Evolutionary conservation across 23 tunicate genomes (phyloP).

Genomic region (Ascidia mentula): DNA sequence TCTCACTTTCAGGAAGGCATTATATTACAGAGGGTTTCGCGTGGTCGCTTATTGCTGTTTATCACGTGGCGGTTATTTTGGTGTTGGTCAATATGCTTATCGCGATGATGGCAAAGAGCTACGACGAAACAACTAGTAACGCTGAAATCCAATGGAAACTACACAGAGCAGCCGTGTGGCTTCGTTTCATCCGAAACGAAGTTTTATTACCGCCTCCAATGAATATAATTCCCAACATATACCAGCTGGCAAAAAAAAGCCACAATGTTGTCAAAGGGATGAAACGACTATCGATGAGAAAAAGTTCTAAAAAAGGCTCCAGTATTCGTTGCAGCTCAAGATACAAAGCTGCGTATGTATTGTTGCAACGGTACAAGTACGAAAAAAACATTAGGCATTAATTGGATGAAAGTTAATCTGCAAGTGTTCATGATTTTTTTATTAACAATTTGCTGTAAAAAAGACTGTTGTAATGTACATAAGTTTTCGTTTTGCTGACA

Average conservation of each 20-base stretch:
- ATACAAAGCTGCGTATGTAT: background rate
- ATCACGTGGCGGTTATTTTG: conserved; percentile 76
- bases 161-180: conserved; percentile 72
- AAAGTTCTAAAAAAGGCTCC: background rate
- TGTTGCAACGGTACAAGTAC: background rate
- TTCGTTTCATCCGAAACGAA: conserved; percentile 73
- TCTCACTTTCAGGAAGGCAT: conserved; percentile 29
- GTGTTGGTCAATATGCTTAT: conserved; percentile 88
- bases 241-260: conserved; percentile 12
- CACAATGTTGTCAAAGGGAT: too few relatives aligned
- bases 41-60: conserved; percentile 21
- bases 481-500: too few relatives aligned
- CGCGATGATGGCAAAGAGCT: conserved; percentile 89
- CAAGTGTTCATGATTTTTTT: too few relatives aligned
- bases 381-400: too few relatives aligned
- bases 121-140: conserved; percentile 59
- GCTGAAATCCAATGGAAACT: conserved; percentile 87
- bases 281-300: background rate
- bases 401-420: too few relatives aligned
- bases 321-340: background rate
- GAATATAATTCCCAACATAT: conserved; percentile 75
- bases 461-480: too few relatives aligned
- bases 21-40: conserved; percentile 32
- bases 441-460: too few relatives aligned
- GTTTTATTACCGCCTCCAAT: conserved; percentile 82